Base-by-base conservation (phyloP, 64 coral and sea anemone species). In the Stichodactyla helianthus region DNA sequence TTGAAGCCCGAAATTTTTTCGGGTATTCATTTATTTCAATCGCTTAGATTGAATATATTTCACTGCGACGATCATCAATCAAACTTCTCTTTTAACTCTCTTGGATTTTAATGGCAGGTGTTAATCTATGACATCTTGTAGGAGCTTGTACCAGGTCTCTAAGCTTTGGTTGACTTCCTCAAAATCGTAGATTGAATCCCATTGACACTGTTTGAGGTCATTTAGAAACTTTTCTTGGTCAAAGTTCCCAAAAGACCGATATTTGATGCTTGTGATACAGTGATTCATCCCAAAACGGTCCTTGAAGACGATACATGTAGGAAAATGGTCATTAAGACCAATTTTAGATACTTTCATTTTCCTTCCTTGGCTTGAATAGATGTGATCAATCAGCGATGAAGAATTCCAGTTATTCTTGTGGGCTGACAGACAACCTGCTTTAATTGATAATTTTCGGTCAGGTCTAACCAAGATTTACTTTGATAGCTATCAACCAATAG, bases 301-400 rank as follows among this genome's bases (percentile, higher is more conserved):
- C 82, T 83, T 83, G 16, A 83, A 27, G 54, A 83, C 44, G 10
- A 83, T 53, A 13, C 82, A 83, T 83, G 23, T 83, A 22, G 82
- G 82, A 19, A 55, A 83, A 83, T 84, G 82, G 16, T 84, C 82
- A 60, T 15, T 84, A 17, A 82, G 80, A 22, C 80, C 23, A 83
- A 56, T 83, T 55, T 83, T 1, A 27, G 53, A 51, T n/a, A 83
- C 82, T 22, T 59, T 55, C 2, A 83, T 17, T 27, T 7, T 83
- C 23, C 74, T 78, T 1, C 74, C 28, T 78, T 78, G 28, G 7
- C 28, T 50, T 20, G 74, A 50, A 0, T 78, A 27, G 74, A 78
- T 0, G 74, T 78, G 74, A 78, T 83, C 82, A 20, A 83, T 59
- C 2, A 83, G 19, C 7, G 82, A 51, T 83, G 82, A 53, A 12